A percentile compares a stretch with the other conserved stretches of the same genome.
Evolutionary conservation across 2,888 invertebrate genomes (phyloP).

Genomic region (Osmoderma eremita): DNA sequence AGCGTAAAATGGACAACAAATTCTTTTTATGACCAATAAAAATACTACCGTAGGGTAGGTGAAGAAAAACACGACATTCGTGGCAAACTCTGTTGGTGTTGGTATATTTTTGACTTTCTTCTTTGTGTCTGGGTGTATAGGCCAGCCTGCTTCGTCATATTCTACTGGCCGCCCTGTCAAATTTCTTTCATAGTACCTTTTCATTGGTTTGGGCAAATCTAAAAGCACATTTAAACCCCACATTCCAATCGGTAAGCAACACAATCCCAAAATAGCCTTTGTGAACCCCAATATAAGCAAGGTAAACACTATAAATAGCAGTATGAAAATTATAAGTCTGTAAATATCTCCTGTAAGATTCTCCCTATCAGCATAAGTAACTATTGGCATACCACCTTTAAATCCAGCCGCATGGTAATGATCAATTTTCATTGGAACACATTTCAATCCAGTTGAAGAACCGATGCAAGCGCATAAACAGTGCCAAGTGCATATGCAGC

Average conservation of each 20-base stretch:
- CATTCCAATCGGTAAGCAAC: constrained; percentile 61
- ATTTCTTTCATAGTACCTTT: constrained; percentile 66
- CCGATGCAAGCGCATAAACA: constrained; percentile 72
- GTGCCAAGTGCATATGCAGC: constrained; percentile 75
- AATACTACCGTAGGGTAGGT: constrained; percentile 65
- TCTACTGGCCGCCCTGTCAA: constrained; percentile 62
- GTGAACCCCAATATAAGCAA: constrained; percentile 63
- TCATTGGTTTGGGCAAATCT: constrained; percentile 65
- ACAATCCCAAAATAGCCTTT: constrained; percentile 68
- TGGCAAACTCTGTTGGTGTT: constrained; percentile 66
- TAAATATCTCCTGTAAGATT: constrained; percentile 58
- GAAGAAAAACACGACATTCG: constrained; percentile 70
- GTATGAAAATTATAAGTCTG: constrained; percentile 46
- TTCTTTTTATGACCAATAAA: constrained; percentile 47
- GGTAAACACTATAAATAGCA: constrained; percentile 57
- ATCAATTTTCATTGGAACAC: constrained; percentile 62
- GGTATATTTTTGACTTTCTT: constrained; percentile 60
- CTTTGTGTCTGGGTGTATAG: constrained; percentile 70
- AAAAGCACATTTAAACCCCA: constrained; percentile 68
- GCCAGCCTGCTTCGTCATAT: constrained; percentile 69
- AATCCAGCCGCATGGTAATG: constrained; percentile 67
- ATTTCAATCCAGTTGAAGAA: constrained; percentile 60
- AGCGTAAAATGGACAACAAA: constrained; percentile 50
- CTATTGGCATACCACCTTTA: constrained; percentile 62
- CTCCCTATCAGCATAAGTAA: constrained; percentile 55